Base-by-base conservation (phyloP, 2,113 vertebrate species). In the Oriolus oriolus region DNA sequence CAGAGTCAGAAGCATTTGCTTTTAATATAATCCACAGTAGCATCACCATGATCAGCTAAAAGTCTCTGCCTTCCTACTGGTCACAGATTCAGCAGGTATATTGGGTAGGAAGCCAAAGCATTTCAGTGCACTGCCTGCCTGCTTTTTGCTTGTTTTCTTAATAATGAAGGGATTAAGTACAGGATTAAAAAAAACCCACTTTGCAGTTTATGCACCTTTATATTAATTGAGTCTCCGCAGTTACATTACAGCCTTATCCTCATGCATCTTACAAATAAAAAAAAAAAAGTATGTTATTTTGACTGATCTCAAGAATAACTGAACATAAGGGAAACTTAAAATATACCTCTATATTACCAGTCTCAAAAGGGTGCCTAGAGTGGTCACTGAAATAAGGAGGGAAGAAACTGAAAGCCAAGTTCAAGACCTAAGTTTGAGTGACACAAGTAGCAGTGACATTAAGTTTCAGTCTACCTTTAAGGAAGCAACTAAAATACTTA, bases 271-370 rank as follows among this genome's bases (percentile, higher is more conserved):
- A 57, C 9, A 78, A 54, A 57, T 82, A 61, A 7, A 79, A 73
- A 80, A 73, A 47, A 44, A 8, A 39, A 42, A 3, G 6, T 31
- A 6, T 65, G 19, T 33, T 65, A 71, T 31, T 68, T 61, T 61
- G n/a, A 47, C 13, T 15, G 8, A 41, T n/a, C 10, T 76, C 49
- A 52, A 16, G 39, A 44, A 60, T 16, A 19, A 90, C 28, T 9
- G 10, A 66, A 44, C 0, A 5, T 20, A 92, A 59, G 5, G 7
- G 20, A 39, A 66, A 30, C 13, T 27, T 23, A 65, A 68, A 90
- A 47, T n/a, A 22, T 2, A 52, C 4, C 15, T 74, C 11, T 31
- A 2, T 22, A 31, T 54, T n/a, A 30, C 1, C 1, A 33, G 13
- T 39, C 15, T 78, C 16, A 75, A 71, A 84, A 44, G 1, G 3